Evolutionary conservation across 2,797 vertebrate genomes (phyloP).

Genomic region (Chiloscyllium punctatum): DNA sequence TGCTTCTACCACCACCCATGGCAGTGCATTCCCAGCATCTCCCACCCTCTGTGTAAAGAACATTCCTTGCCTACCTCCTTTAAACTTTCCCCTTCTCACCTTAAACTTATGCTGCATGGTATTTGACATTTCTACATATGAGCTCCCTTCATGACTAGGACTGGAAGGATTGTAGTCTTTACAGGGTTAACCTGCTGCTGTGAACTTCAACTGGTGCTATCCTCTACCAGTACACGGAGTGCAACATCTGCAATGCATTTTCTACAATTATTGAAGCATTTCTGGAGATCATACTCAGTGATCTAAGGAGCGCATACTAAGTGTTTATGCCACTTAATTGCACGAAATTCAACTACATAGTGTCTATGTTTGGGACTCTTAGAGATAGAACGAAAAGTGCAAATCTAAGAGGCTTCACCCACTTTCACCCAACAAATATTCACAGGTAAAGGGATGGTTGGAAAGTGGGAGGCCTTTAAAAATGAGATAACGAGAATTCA

Average conservation of each 20-base stretch:
- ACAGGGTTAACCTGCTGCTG: not conserved
- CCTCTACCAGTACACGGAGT: not conserved
- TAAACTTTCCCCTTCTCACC: too few relatives aligned
- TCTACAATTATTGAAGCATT: slow-evolving; percentile 2
- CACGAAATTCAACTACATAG: not conserved
- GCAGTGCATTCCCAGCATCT: too few relatives aligned
- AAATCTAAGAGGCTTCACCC: not conserved
- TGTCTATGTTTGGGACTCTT: not conserved
- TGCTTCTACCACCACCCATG: too few relatives aligned
- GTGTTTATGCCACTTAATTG: not conserved
- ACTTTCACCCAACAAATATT: not conserved
- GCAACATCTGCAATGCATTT: not conserved
- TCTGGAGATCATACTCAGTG: not conserved
- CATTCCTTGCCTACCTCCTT: too few relatives aligned
- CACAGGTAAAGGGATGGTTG: too few relatives aligned
- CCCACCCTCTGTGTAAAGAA: too few relatives aligned
- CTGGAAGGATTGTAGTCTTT: not conserved
- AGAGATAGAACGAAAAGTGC: not conserved
- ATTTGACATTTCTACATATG: too few relatives aligned
- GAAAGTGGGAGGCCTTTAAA: too few relatives aligned
- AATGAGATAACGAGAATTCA: too few relatives aligned
- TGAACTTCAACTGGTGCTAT: not conserved
- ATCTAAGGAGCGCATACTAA: not conserved
- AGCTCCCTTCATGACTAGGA: not conserved
- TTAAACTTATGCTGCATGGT: too few relatives aligned